Evolutionary conservation across 2,113 vertebrate genomes (phyloP), one percentile per base, ranked within the genome.

Genomic region (Aegithalos caudatus): DNA sequence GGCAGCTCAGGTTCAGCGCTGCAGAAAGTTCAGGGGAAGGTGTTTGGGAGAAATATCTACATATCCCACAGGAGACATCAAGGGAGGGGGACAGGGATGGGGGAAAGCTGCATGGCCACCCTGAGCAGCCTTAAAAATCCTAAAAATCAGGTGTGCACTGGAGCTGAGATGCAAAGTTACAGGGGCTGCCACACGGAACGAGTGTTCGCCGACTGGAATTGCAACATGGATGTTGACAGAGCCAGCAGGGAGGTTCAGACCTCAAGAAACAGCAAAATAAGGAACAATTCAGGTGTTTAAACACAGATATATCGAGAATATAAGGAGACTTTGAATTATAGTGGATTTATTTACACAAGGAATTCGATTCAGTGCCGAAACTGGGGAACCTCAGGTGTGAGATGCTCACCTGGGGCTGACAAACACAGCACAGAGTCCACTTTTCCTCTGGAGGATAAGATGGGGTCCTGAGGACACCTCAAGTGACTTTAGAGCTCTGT

Each of bases 261-360:
- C 9, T 10, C 33, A 12, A 27, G 31, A 48, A 73, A 22, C 25
- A 37, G 31, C 14, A 66, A 58, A 47, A 16, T 13, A 53, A 66
- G 24, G 65, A 69, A 53, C 23, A 35, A 61, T 29, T 64, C 25
- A 50, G 7, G 7, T 54, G 8, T 17, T 51, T 74, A 79, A 85
- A 31, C 9, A 38, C 22, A 57, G 28, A 12, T 31, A 1, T 33
- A 23, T 37, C 1, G 11, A 37, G 78, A 70, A 69, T 51, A 73
- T 4, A 29, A 48, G 27, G 12, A 88, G 14, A 28, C 7, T 74
- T 53, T 50, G 28, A 45, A 61, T 62, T 50, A 12, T 0, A 31
- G 5, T 65, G 29, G 0, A 53, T 87, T 74, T 64, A 8, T 50
- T 53, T 44, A 31, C 1, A 2, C 3, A 16, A 51, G 4, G 9